phyloP scores from a whole-genome alignment of 2,888 invertebrate species.

The Chalcosyrphus nemorum region DNA sequence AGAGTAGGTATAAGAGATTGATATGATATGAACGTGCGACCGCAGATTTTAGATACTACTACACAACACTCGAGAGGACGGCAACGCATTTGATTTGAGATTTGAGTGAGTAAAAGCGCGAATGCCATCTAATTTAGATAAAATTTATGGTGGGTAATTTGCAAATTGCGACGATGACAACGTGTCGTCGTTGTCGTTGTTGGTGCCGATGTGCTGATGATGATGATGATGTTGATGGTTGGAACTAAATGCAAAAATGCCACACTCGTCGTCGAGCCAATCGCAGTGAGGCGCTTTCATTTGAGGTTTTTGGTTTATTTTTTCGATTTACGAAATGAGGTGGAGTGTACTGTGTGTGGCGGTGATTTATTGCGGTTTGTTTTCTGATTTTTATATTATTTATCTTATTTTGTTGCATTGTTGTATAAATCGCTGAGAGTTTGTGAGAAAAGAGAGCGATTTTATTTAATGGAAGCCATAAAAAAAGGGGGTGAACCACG shows the following conservation, averaged over 20 bases:
- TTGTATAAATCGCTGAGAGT: too few relatives aligned
- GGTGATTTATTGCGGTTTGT: slow-evolving; percentile 40
- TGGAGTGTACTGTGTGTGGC: slow-evolving; percentile 13
- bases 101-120: slow-evolving; percentile 37
- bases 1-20: too few relatives aligned
- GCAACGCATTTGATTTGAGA: background rate
- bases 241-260: background rate
- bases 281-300: slow-evolving; percentile 37
- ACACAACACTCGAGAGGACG: too few relatives aligned
- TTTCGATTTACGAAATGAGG: slow-evolving; percentile 16
- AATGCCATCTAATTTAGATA: slow-evolving; percentile 66
- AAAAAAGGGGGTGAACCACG: background rate
- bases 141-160: slow-evolving; percentile 66
- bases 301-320: slow-evolving; percentile 33
- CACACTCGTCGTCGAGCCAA: slow-evolving; percentile 15
- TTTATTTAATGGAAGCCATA: background rate
- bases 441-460: background rate
- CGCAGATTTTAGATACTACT: background rate
- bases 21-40: slow-evolving; percentile 5
- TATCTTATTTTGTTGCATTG: background rate
- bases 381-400: slow-evolving; percentile 1
- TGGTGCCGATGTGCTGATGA: slow-evolving; percentile 6
- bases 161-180: slow-evolving; percentile 39
- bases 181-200: too few relatives aligned
- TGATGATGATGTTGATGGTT: slow-evolving; percentile 22